Percentiles rank a stretch among this genome's conserved stretches.
phyloP scores from a whole-genome alignment of 1,140 invertebrate species.

The Leptopilina boulardi region DNA sequence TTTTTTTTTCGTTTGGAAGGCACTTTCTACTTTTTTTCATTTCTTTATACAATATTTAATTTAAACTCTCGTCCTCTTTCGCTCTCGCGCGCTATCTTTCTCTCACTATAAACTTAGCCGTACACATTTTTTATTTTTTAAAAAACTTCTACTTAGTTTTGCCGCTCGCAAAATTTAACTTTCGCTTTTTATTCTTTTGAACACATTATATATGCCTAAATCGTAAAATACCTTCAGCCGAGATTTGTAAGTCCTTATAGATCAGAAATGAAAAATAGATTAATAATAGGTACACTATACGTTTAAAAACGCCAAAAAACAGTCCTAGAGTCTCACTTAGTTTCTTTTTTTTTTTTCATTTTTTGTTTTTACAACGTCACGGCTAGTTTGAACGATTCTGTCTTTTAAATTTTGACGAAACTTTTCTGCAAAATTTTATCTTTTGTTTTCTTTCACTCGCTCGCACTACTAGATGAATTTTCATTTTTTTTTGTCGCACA shows the following conservation, averaged over 20 bases:
- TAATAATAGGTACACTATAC: constrained; percentile 58
- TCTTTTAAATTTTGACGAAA: constrained; percentile 47
- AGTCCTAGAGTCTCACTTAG: constrained; percentile 68
- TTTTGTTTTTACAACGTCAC: constrained; percentile 58
- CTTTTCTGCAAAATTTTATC: constrained; percentile 7
- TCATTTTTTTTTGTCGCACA: constrained; percentile 66
- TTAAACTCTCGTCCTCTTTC: constrained; percentile 59
- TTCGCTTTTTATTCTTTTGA: constrained; percentile 55
- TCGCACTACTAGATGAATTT: constrained; percentile 52
- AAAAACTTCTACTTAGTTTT: constrained; percentile 39
- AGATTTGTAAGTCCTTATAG: constrained; percentile 58
- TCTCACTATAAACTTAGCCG: constrained; percentile 51
- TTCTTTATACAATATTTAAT: constrained; percentile 73
- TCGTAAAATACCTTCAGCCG: constrained; percentile 68
- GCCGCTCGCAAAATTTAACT: constrained; percentile 34
- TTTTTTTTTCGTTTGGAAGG: constrained; percentile 74
- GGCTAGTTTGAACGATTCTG: constrained; percentile 58
- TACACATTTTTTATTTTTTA: constrained; percentile 52
- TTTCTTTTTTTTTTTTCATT: constrained; percentile 64
- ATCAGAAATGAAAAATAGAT: constrained; percentile 64
- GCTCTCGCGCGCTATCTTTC: constrained; percentile 49
- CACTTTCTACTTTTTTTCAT: constrained; percentile 76
- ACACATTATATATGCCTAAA: constrained; percentile 67
- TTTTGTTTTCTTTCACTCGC: constrained; percentile 43
- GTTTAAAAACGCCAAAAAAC: constrained; percentile 63